phyloP scores from a whole-genome alignment of 2,888 invertebrate species.

The Lithophane semibrunnea region DNA sequence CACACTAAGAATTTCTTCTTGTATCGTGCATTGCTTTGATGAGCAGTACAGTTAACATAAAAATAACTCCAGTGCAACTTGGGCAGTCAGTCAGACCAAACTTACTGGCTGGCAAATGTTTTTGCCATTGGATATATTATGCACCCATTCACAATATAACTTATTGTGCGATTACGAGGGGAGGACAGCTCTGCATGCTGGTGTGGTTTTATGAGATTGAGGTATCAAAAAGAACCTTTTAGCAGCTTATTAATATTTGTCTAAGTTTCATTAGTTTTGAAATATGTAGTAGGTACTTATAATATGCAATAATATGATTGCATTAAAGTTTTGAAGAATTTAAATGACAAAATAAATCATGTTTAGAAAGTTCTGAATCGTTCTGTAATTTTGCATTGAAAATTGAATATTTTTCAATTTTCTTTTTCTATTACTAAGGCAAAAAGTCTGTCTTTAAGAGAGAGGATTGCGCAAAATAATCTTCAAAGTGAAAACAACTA shows the following conservation, averaged over 20 bases:
- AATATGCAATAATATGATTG: not conserved
- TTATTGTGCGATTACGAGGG: no score
- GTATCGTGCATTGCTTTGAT: not conserved
- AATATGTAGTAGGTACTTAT: not conserved
- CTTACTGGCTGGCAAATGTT: not conserved
- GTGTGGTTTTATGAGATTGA: not conserved
- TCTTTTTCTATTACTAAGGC: not conserved
- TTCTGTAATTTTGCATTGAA: not conserved
- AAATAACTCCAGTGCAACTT: not conserved
- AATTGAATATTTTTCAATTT: conserved; percentile 18
- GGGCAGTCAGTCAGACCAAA: no score
- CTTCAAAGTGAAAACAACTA: conserved; percentile 29
- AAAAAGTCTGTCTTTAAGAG: not conserved
- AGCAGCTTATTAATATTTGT: not conserved
- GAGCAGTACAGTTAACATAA: not conserved
- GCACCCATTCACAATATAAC: not conserved
- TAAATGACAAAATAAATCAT: conserved; percentile 32
- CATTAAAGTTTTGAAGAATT: conserved; percentile 9
- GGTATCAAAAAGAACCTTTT: not conserved
- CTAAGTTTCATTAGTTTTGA: not conserved
- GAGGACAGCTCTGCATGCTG: not conserved
- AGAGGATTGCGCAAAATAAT: conserved; percentile 5
- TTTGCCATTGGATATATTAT: not conserved
- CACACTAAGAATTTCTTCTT: no score
- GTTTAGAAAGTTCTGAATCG: conserved; percentile 3